phyloP scores from a whole-genome alignment of 1,140 invertebrate genomes.

The Drosophila pseudoananassae region DNA sequence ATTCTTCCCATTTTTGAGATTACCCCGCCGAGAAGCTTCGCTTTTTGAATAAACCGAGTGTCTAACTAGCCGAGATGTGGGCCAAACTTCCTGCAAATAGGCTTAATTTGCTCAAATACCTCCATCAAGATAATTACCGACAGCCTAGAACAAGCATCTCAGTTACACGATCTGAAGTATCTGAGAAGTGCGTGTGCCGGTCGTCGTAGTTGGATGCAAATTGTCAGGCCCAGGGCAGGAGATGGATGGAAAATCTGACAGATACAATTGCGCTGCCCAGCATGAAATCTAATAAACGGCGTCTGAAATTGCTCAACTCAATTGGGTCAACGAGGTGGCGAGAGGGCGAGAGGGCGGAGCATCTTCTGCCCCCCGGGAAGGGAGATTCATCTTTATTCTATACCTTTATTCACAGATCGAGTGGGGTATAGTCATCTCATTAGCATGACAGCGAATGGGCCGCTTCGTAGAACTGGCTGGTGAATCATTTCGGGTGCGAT shows the following conservation, averaged over 20 bases:
- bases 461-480: conserved; percentile 34
- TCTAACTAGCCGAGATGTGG: conserved; percentile 35
- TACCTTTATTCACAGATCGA: conserved; percentile 22
- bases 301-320: conserved; percentile 74
- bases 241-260: conserved; percentile 19
- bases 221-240: conserved; percentile 45
- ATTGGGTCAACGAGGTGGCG: conserved; percentile 65
- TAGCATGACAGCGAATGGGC: conserved; percentile 45
- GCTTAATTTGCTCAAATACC: conserved; percentile 65
- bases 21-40: no score
- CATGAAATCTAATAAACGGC: conserved; percentile 71
- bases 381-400: conserved; percentile 32
- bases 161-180: conserved; percentile 30
- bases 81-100: conserved; percentile 66
- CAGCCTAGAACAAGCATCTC: conserved; percentile 51
- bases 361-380: conserved; percentile 8
- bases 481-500: conserved; percentile 38
- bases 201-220: conserved; percentile 34
- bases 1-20: not conserved
- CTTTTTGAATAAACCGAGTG: no score
- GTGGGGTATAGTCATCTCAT: conserved; percentile 32
- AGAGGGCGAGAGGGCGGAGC: conserved; percentile 4
- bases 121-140: conserved; percentile 53
- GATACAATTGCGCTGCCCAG: conserved; percentile 56
- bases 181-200: conserved; percentile 39